Evolutionary conservation across 2,113 vertebrate species (phyloP).

Genomic region (Larimichthys polyactis): DNA sequence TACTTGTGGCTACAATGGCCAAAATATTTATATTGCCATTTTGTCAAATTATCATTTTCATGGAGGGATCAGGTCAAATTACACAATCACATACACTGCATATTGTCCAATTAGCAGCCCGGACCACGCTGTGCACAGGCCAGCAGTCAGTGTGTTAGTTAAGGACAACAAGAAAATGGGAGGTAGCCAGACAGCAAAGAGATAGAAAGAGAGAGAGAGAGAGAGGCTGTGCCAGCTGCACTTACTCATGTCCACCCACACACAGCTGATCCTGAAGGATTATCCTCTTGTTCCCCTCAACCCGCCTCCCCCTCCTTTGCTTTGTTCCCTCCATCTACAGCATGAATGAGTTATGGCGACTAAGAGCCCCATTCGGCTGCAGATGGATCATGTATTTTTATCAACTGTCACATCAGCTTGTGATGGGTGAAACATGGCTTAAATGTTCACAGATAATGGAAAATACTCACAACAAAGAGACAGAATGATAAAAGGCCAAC

Average conservation of each 20-base stretch:
- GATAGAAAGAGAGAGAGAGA: constrained; percentile 19
- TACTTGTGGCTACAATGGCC: too few relatives aligned
- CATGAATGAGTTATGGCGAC: constrained; percentile 62
- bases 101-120: constrained; percentile 53
- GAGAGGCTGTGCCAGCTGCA: constrained; percentile 63
- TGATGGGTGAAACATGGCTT: constrained; percentile 22
- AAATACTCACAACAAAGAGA: constrained; percentile 30
- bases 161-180: constrained; percentile 23
- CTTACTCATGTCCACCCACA: constrained; percentile 81
- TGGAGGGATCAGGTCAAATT: too few relatives aligned
- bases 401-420: constrained; percentile 41
- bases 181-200: constrained; percentile 1
- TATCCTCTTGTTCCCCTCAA: constrained; percentile 48
- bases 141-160: constrained; percentile 46
- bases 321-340: constrained; percentile 44
- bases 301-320: background rate
- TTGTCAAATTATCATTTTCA: too few relatives aligned
- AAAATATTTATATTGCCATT: too few relatives aligned
- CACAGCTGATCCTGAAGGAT: constrained; percentile 84
- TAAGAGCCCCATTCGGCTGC: constrained; percentile 37
- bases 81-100: constrained; percentile 8
- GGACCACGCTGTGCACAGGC: background rate
- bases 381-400: constrained; percentile 49
- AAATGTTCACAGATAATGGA: constrained; percentile 31
- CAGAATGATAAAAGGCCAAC: constrained; percentile 7